A percentile compares a stretch with the other conserved stretches of the same genome.
Conservation (phyloP, 2,113 vertebrate genomes). For the Sorex fumeus region DNA sequence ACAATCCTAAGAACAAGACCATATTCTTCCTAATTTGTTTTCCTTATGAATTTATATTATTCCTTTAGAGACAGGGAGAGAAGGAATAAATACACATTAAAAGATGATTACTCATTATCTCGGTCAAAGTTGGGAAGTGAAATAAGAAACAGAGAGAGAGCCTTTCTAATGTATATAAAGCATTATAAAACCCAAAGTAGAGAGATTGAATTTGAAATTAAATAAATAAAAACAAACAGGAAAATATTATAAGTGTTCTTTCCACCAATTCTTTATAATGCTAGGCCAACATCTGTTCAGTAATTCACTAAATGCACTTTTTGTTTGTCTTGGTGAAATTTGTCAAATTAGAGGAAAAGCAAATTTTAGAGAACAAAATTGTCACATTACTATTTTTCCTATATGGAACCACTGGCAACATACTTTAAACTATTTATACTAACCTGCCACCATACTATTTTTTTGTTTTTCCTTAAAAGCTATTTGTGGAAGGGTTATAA, state of each 20-base stretch:
- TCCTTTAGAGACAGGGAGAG: not conserved
- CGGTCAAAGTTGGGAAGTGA: not conserved
- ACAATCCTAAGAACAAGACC: not conserved
- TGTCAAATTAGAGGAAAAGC: conserved; percentile 52
- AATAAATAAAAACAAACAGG: conserved; percentile 7
- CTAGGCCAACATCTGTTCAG: conserved; percentile 6
- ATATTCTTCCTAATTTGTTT: not conserved
- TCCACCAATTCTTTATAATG: not conserved
- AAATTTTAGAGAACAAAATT: conserved; percentile 42
- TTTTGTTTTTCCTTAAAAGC: conserved; percentile 47
- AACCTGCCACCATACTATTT: conserved; percentile 48
- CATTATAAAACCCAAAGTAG: not conserved
- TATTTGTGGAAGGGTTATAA: conserved; percentile 30
- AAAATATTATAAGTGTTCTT: not conserved
- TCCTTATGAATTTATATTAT: not conserved
- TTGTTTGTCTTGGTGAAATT: conserved; percentile 37
- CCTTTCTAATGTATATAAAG: not conserved
- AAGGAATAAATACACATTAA: conserved; percentile 22
- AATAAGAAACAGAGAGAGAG: not conserved
- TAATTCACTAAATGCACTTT: conserved; percentile 38
- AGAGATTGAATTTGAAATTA: conserved; percentile 46
- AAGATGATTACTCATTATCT: not conserved
- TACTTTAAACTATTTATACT: conserved; percentile 69
- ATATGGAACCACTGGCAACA: conserved; percentile 40
- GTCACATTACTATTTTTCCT: conserved; percentile 48